Conservation (phyloP, 2,113 vertebrate genomes). For the Python bivittatus region DNA sequence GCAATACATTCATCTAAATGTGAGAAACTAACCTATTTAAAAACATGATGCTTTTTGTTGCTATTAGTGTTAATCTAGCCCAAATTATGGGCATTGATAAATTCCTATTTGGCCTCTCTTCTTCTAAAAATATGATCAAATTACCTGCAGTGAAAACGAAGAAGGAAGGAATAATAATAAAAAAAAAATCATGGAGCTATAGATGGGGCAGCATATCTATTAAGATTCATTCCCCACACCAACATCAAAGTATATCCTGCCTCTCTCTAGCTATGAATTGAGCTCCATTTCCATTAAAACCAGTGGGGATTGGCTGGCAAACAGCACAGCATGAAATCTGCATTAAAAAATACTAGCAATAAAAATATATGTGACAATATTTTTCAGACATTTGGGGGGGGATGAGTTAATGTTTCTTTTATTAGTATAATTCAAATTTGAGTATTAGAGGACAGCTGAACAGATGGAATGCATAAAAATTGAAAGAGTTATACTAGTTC, state of each 20-base stretch:
- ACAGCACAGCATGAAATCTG: neutral
- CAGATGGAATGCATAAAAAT: neutral
- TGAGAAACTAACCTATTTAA: neutral
- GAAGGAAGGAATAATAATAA: neutral
- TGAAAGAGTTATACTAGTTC: neutral
- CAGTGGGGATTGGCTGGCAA: neutral
- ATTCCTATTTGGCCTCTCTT: neutral
- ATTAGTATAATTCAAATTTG: neutral
- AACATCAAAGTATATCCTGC: neutral
- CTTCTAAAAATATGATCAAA: neutral
- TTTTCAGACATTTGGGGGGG: fast-evolving
- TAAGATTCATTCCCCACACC: neutral
- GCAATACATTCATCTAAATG: neutral
- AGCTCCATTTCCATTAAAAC: neutral
- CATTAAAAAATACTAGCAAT: neutral
- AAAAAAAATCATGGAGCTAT: neutral
- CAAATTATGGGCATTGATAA: neutral
- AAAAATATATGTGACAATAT: neutral
- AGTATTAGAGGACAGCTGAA: neutral
- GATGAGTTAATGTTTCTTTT: constrained; percentile 11
- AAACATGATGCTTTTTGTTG: neutral
- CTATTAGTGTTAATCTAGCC: neutral
- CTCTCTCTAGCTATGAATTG: neutral
- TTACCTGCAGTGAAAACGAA: neutral
- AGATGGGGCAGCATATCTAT: neutral